Conservation (phyloP, 2,888 invertebrate genomes). For the Craniophora ligustri region DNA sequence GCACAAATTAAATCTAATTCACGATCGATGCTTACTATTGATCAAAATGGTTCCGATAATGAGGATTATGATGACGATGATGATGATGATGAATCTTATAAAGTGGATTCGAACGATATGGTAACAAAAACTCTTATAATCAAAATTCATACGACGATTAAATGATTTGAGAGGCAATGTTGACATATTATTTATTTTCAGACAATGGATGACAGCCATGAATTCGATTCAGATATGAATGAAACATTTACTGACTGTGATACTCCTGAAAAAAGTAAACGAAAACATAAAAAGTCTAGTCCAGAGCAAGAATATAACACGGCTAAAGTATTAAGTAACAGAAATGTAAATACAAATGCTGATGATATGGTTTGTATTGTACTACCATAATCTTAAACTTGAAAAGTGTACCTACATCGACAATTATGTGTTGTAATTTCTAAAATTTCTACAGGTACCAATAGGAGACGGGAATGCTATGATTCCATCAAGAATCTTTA, state of each 20-base stretch:
- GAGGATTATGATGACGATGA: slow-evolving; percentile 24
- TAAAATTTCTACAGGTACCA: slow-evolving; percentile 56
- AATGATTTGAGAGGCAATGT: not conserved
- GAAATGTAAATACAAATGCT: slow-evolving; percentile 35
- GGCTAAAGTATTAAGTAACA: slow-evolving; percentile 38
- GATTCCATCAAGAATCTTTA: slow-evolving; percentile 66
- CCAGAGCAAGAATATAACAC: slow-evolving; percentile 15
- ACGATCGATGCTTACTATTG: slow-evolving; percentile 8
- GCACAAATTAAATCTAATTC: slow-evolving; percentile 49
- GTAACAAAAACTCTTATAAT: slow-evolving; percentile 2
- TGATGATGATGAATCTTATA: slow-evolving; percentile 25
- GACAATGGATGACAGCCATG: slow-evolving; percentile 18
- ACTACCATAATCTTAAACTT: not conserved
- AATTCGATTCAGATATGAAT: slow-evolving; percentile 11
- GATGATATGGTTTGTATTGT: slow-evolving; percentile 43
- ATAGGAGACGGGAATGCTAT: slow-evolving; percentile 66
- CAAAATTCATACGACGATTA: not conserved
- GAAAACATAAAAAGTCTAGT: slow-evolving; percentile 17
- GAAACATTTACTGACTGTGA: slow-evolving; percentile 12
- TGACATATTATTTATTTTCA: slow-evolving; percentile 9
- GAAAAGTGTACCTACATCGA: not conserved
- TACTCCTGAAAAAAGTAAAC: slow-evolving; percentile 16
- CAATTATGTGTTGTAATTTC: not conserved
- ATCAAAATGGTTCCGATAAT: slow-evolving; percentile 25
- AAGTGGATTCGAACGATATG: slow-evolving; percentile 18